Percentiles rank a stretch among this genome's conserved stretches.
Conservation (phyloP, 2,113 vertebrate genomes). For the Tricholaema leucomelas region DNA sequence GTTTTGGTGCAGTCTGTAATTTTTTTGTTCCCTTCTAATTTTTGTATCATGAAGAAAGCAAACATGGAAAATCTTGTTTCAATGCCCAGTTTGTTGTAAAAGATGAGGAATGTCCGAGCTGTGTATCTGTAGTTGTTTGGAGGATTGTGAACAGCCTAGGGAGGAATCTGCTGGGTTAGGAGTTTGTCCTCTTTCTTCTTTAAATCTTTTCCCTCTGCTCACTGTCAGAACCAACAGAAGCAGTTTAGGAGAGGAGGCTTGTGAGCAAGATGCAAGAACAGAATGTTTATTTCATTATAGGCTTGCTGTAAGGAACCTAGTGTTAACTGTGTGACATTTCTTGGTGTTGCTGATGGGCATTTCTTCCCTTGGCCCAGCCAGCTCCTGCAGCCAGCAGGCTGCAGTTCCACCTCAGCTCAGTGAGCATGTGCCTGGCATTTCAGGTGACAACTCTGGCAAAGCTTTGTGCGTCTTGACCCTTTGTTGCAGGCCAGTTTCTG, state of each 20-base stretch:
- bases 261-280: not conserved
- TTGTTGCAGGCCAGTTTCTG: not conserved
- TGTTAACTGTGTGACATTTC: not conserved
- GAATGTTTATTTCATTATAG: not conserved
- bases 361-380: accelerated
- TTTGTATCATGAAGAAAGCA: not conserved
- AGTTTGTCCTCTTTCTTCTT: not conserved
- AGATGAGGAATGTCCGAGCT: constrained; percentile 22
- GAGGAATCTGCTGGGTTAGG: not conserved
- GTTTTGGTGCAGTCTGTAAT: not conserved
- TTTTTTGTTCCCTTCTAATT: constrained; percentile 29
- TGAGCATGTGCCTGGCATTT: accelerated
- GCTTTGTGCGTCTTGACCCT: not conserved
- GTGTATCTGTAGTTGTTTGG: not conserved
- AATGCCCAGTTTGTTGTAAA: constrained; percentile 28
- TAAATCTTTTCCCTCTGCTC: not conserved
- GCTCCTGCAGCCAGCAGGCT: no score
- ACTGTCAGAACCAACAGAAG: not conserved
- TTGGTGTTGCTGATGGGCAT: accelerated
- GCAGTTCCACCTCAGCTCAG: not conserved
- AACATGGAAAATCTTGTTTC: constrained; percentile 37
- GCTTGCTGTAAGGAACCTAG: not conserved
- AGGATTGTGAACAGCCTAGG: not conserved
- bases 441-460: not conserved
- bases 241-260: not conserved